Percentiles rank a stretch among this genome's conserved stretches.
Conservation (phyloP, 2,888 invertebrate species). For the Lamellibrachia satsuma region DNA sequence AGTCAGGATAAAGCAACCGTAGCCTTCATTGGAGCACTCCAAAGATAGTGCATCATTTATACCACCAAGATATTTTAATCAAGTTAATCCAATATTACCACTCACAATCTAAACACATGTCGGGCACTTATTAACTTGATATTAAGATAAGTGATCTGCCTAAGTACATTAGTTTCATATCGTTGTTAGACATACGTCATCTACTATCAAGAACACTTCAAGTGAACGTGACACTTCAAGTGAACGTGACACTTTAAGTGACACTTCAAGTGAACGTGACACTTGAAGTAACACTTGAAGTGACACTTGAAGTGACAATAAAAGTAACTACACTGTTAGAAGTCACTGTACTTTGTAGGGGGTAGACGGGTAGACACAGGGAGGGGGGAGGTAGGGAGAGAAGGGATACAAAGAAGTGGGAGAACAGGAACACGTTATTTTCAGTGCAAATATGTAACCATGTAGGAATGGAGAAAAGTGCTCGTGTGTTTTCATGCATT, state of each 20-base stretch:
- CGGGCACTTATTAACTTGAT: background rate
- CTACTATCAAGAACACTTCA: background rate
- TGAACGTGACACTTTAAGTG: background rate
- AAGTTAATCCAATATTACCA: background rate
- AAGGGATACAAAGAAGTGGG: background rate
- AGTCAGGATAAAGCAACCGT: background rate
- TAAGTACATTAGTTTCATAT: background rate
- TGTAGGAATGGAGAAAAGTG: background rate
- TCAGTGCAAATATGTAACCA: background rate
- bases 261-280: background rate
- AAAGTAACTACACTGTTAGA: background rate
- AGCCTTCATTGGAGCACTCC: background rate
- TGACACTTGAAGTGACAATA: background rate
- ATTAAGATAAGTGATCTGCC: background rate
- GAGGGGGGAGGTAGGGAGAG: background rate
- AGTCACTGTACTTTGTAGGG: background rate
- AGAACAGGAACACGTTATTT: background rate
- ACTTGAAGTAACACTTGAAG: background rate
- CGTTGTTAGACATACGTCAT: background rate
- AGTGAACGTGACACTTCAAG: background rate
- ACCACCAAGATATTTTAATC: background rate
- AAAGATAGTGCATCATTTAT: background rate
- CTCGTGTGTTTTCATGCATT: too few relatives aligned
- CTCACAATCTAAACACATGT: background rate
- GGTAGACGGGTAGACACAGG: background rate